Evolutionary conservation across 2,797 vertebrate species (phyloP).

Genomic region (Etheostoma perlongum): DNA sequence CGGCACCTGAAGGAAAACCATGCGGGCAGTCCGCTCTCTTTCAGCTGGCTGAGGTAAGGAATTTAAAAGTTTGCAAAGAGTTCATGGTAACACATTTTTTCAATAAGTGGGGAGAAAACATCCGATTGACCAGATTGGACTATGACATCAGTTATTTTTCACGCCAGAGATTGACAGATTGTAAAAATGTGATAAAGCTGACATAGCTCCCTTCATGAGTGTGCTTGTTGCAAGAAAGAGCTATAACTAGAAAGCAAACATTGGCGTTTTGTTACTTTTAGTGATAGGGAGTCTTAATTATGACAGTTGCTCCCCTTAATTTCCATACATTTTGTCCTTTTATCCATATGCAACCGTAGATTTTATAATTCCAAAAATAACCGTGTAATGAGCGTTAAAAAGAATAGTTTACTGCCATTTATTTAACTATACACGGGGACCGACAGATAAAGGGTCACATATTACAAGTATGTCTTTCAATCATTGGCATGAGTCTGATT

Average conservation of each 20-base stretch:
- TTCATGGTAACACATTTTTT: not conserved
- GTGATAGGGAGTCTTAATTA: not conserved
- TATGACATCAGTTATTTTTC: not conserved
- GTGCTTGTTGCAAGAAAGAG: not conserved
- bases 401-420: not conserved
- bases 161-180: not conserved
- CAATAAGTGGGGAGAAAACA: not conserved
- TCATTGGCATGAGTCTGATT: constrained; percentile 2
- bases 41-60: constrained; percentile 94
- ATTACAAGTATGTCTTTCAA: not conserved
- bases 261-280: not conserved
- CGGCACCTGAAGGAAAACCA: constrained; percentile 88
- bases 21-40: constrained; percentile 95
- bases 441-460: not conserved
- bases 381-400: not conserved
- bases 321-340: not conserved
- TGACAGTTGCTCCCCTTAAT: not conserved
- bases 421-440: not conserved
- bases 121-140: not conserved
- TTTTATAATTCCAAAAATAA: not conserved
- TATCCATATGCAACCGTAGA: not conserved
- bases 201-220: not conserved
- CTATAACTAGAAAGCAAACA: not conserved
- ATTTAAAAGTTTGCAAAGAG: not conserved
- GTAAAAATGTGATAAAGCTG: not conserved